Evolutionary conservation across 2,797 vertebrate species (phyloP).

Genomic region (Halcyon leucocephala): DNA sequence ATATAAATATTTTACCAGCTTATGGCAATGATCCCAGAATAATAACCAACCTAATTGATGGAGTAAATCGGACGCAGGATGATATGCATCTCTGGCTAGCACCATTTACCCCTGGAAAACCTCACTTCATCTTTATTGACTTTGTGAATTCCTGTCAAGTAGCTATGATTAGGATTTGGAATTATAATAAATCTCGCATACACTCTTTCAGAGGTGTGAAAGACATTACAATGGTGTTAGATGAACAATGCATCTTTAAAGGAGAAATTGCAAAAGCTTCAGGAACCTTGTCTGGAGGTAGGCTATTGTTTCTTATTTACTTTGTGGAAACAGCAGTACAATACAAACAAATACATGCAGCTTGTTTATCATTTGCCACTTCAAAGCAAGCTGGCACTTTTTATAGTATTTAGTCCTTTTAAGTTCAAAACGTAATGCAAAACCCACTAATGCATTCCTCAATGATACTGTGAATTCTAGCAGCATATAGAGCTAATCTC

Average conservation of each 20-base stretch:
- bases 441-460: background rate
- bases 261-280: slow-evolving; percentile 98
- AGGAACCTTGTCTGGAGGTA: slow-evolving; percentile 93
- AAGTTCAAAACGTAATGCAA: background rate
- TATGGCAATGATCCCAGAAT: slow-evolving; percentile 92
- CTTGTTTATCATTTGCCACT: background rate
- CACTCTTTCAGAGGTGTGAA: slow-evolving; percentile 94
- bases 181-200: slow-evolving; percentile 98
- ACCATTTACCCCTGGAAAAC: slow-evolving; percentile 88
- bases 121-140: slow-evolving; percentile 87
- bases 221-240: slow-evolving; percentile 90
- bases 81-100: slow-evolving; percentile 99
- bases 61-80: slow-evolving; percentile 93
- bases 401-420: background rate
- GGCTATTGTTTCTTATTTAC: background rate
- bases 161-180: slow-evolving; percentile 97
- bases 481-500: background rate
- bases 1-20: slow-evolving; percentile 92
- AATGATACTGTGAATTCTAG: background rate
- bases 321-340: background rate
- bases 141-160: slow-evolving; percentile 85
- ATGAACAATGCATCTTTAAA: slow-evolving; percentile 89
- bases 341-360: background rate
- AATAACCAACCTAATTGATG: slow-evolving; percentile 88
- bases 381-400: background rate